A percentile compares a stretch with the other conserved stretches of the same genome.
Conservation (phyloP, 2,113 vertebrate species). For the Cheirogaleus medius region DNA sequence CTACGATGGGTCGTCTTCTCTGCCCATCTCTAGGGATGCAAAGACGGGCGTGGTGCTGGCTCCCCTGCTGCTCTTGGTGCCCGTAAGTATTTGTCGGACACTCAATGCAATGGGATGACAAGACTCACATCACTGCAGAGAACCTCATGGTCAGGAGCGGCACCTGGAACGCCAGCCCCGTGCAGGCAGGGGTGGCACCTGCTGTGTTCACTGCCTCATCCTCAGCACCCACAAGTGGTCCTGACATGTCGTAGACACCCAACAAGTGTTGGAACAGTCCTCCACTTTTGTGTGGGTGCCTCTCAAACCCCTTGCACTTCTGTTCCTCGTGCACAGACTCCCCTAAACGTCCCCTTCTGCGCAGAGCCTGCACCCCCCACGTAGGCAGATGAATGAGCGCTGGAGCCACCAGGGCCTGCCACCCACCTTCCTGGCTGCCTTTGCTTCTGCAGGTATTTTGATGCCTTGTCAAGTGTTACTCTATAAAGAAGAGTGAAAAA, state of each 20-base stretch:
- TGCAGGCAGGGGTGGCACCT: neutral
- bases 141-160: too few relatives aligned
- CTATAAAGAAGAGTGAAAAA: neutral
- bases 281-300: neutral
- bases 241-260: neutral
- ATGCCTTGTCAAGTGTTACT: rapidly evolving
- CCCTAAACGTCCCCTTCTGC: neutral
- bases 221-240: too few relatives aligned
- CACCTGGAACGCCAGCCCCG: rapidly evolving
- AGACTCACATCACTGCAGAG: neutral
- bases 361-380: neutral
- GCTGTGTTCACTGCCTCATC: neutral
- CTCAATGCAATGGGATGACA: neutral
- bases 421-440: neutral
- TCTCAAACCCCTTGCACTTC: neutral
- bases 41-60: neutral
- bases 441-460: neutral
- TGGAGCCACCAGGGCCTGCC: neutral
- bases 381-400: rapidly evolving
- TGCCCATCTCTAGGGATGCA: neutral
- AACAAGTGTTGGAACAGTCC: too few relatives aligned
- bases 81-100: neutral
- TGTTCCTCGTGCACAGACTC: neutral
- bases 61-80: neutral
- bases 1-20: neutral